Evolutionary conservation across 2,888 invertebrate genomes (phyloP), one percentile per base, ranked within the genome.

Genomic region (Apodemia hepburni): DNA sequence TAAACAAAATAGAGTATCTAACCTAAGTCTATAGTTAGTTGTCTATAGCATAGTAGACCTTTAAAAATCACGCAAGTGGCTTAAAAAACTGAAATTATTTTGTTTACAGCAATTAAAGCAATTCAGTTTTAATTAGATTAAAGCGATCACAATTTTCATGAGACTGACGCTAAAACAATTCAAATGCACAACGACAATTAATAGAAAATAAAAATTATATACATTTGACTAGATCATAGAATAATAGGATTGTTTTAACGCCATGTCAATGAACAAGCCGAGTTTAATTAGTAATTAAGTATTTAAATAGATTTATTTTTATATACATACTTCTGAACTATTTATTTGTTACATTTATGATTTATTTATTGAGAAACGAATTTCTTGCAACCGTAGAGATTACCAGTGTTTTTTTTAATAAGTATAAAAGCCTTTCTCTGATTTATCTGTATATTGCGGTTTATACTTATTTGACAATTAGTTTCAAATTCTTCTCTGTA

Each of bases 261-360:
- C 54, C 29, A 57, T 29, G 54, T 57, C 54, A 12, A 57, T 57
- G 54, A 57, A 5, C 47, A 58, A 61, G 61, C 58, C 49, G 47
- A 58, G 58, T 80, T 81, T 80, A 82, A 75, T 82, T 84, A 85
- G 84, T 74, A 73, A 66, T 72, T 89, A 89, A 85, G 86, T 89
- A 88, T 88, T 88, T 86, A 87, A 84, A 85, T 81, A 83, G 82
- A 83, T 81, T 82, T 87, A 82, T 85, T 85, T 87, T 85, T 84
- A 57, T 57, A 57, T 85, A 81, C 84, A 81, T 84, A 77, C 83
- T 84, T 84, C 82, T 80, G 79, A 83, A 73, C 81, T 87, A 86
- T 87, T 87, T 87, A 79, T 81, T 83, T 82, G 81, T 85, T 84
- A 84, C 79, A 82, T 81, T 78, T 75, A 77, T 71, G 72, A 70